A percentile compares a stretch with the other conserved stretches of the same genome.
Conservation (phyloP, 1,140 invertebrate genomes). For the Drosophila bifasciata region DNA sequence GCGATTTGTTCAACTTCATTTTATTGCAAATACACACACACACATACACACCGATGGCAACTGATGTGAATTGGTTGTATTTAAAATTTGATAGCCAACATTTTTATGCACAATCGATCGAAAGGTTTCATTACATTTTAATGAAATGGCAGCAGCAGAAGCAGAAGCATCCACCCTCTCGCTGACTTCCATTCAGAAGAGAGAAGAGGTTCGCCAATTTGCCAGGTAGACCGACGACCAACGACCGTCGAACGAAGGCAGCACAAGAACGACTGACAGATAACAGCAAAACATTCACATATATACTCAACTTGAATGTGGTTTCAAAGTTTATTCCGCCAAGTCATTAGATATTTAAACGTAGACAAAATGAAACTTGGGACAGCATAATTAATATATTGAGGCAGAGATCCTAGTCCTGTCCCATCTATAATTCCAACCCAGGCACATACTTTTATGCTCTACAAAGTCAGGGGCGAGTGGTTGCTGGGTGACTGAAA, state of each 20-base stretch:
- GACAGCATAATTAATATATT: no score
- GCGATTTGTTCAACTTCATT: conserved; percentile 81
- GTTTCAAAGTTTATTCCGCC: no score
- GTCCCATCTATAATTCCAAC: no score
- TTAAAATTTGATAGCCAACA: conserved; percentile 79
- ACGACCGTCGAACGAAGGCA: no score
- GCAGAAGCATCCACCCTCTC: conserved; percentile 6
- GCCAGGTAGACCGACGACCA: conserved; percentile 25
- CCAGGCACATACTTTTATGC: no score
- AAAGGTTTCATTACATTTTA: conserved; percentile 80
- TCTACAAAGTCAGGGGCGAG: conserved; percentile 53
- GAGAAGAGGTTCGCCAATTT: conserved; percentile 28
- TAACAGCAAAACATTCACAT: no score
- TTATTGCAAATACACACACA: conserved; percentile 63
- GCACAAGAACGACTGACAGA: no score
- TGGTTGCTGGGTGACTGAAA: conserved; percentile 20
- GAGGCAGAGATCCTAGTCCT: conserved; percentile 1
- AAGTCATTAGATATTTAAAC: no score
- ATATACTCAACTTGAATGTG: no score
- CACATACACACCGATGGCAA: conserved; percentile 7
- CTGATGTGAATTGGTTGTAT: conserved; percentile 57
- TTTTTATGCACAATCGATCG: conserved; percentile 80
- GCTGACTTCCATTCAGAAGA: conserved; percentile 11
- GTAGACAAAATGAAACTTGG: no score
- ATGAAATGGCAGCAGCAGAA: conserved; percentile 54